phyloP scores from a whole-genome alignment of 2,113 vertebrate species.

The Willisornis vidua region DNA sequence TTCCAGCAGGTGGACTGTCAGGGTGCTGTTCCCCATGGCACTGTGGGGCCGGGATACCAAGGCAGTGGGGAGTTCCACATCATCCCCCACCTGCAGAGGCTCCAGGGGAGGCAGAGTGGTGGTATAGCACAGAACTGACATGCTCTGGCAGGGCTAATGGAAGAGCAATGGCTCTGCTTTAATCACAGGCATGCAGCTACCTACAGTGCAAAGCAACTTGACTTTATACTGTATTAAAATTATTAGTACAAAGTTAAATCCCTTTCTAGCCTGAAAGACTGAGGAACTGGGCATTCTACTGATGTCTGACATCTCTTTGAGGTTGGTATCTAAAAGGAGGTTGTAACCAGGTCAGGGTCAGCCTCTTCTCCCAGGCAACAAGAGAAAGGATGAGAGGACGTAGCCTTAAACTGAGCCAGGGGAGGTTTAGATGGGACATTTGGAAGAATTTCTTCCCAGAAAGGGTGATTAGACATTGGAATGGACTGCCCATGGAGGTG shows the following conservation, averaged over 20 bases:
- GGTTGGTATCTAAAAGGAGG: neutral
- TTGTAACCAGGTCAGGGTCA: neutral
- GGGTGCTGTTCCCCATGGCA: fast-evolving
- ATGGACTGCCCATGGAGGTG: neutral
- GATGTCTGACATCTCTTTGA: neutral
- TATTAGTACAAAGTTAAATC: neutral
- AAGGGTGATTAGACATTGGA: neutral
- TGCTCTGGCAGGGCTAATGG: neutral
- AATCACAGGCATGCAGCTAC: fast-evolving
- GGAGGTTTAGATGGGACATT: neutral
- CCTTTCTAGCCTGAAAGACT: neutral
- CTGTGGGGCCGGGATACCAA: fast-evolving
- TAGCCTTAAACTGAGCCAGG: neutral
- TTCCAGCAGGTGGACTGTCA: neutral
- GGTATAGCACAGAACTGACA: fast-evolving
- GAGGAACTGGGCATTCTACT: neutral
- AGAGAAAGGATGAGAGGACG: neutral
- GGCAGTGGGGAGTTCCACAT: fast-evolving
- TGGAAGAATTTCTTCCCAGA: neutral
- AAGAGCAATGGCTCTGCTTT: neutral
- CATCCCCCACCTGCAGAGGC: neutral
- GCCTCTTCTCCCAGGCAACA: neutral
- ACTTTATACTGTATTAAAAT: neutral
- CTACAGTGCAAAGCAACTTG: fast-evolving
- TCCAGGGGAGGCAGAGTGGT: fast-evolving